Evolutionary conservation across 2,888 invertebrate genomes (phyloP).

Genomic region (Limnephilus lunatus): DNA sequence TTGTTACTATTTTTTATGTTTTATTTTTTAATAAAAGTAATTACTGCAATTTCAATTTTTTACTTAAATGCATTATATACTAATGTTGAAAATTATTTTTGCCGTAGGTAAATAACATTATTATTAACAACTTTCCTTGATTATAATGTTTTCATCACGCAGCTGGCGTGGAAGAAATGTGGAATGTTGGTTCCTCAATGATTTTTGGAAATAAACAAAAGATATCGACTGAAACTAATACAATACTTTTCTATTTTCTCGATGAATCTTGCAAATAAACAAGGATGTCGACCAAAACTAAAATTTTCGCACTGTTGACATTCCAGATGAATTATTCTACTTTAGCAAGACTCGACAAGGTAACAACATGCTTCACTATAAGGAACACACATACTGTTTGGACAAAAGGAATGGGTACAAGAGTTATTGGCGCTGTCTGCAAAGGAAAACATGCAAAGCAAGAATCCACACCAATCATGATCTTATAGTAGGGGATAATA

Average conservation of each 20-base stretch:
- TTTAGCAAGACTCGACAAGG: background rate
- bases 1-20: too few species aligned
- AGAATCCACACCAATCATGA: conserved; percentile 27
- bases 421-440: conserved; percentile 71
- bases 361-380: conserved; percentile 64
- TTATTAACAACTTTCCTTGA: too few species aligned
- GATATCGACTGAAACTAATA: background rate
- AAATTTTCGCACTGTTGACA: background rate
- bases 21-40: too few species aligned
- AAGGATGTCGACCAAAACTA: background rate
- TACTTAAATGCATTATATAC: too few species aligned
- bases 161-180: too few species aligned
- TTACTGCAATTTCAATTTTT: too few species aligned
- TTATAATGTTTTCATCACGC: too few species aligned
- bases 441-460: conserved; percentile 22
- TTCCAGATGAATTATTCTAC: conserved; percentile 28
- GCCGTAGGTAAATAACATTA: too few species aligned
- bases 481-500: background rate
- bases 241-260: background rate
- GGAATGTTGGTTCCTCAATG: too few species aligned
- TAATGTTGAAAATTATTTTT: too few species aligned
- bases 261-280: too few species aligned
- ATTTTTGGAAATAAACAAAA: too few species aligned
- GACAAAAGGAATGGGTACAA: conserved; percentile 67
- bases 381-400: conserved; percentile 70